Evolutionary conservation across 2,888 invertebrate species (phyloP).

Genomic region (Urechis unicinctus): DNA sequence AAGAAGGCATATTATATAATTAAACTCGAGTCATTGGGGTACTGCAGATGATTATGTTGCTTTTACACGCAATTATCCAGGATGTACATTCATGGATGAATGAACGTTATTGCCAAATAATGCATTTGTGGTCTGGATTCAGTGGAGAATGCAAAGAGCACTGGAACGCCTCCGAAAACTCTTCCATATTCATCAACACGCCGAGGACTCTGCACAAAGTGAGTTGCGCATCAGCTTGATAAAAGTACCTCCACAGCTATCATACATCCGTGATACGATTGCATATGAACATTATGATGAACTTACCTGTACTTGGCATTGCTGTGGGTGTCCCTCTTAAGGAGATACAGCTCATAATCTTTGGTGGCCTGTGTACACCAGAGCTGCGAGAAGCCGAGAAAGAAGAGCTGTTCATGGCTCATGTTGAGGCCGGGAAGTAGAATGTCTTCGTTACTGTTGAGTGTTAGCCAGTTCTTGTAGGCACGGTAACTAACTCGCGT

Average conservation of each 20-base stretch:
- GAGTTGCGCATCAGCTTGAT: too few relatives aligned
- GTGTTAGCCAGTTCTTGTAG: too few relatives aligned
- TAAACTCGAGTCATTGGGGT: too few relatives aligned
- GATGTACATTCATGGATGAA: too few relatives aligned
- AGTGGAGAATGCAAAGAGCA: constrained; percentile 11
- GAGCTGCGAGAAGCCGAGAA: constrained; percentile 51
- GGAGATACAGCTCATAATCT: constrained; percentile 33
- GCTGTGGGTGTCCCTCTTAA: constrained; percentile 39
- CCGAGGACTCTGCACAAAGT: constrained; percentile 39
- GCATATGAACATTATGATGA: too few relatives aligned
- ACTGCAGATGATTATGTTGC: too few relatives aligned
- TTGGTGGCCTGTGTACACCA: constrained; percentile 43
- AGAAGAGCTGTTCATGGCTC: constrained; percentile 51
- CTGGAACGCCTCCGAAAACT: constrained; percentile 31
- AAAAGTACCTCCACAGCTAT: too few relatives aligned
- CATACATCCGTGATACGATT: too few relatives aligned
- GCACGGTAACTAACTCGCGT: too few relatives aligned
- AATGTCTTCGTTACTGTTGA: too few relatives aligned
- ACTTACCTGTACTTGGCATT: constrained; percentile 41
- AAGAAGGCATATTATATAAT: too few relatives aligned
- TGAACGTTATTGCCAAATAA: constrained; percentile 8
- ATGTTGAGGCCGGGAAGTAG: constrained; percentile 47
- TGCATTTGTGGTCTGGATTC: constrained; percentile 11
- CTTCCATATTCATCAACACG: constrained; percentile 40
- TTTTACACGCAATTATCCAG: too few relatives aligned